Evolutionary conservation across 2,113 vertebrate species (phyloP).

Genomic region (Gobio gobio): DNA sequence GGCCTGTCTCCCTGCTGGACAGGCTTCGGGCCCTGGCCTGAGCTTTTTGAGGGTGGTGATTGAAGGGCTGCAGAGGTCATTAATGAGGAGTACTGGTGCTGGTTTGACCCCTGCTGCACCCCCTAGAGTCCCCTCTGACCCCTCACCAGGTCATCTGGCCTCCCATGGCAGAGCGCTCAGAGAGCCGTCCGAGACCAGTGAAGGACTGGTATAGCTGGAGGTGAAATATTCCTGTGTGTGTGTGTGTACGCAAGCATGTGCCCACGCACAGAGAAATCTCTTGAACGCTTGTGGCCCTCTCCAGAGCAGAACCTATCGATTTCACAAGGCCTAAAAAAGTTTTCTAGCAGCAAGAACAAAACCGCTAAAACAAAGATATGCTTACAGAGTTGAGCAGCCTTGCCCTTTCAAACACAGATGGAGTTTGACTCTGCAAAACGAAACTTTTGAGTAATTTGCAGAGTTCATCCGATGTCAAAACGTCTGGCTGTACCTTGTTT

Average conservation of each 20-base stretch:
- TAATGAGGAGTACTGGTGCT: slow-evolving; percentile 55
- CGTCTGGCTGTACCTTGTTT: background rate
- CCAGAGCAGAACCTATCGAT: slow-evolving; percentile 60
- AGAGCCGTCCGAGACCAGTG: slow-evolving; percentile 32
- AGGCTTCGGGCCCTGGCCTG: slow-evolving; percentile 43
- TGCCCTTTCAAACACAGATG: slow-evolving; percentile 40
- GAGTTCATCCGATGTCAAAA: slow-evolving; percentile 23
- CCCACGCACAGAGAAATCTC: slow-evolving; percentile 55
- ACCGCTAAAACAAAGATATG: slow-evolving; percentile 46
- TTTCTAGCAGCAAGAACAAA: slow-evolving; percentile 52
- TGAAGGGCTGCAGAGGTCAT: slow-evolving; percentile 50
- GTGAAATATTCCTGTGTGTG: slow-evolving; percentile 22
- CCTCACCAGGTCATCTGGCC: slow-evolving; percentile 48
- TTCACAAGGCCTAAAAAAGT: slow-evolving; percentile 54
- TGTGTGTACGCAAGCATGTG: slow-evolving; percentile 22
- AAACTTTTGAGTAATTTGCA: slow-evolving; percentile 53
- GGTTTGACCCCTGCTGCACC: slow-evolving; percentile 52
- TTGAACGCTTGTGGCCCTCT: slow-evolving; percentile 51
- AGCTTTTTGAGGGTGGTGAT: slow-evolving; percentile 47
- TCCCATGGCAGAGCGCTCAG: slow-evolving; percentile 34
- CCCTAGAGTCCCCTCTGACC: slow-evolving; percentile 59
- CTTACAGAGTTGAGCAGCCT: slow-evolving; percentile 49
- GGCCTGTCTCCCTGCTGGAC: slow-evolving; percentile 58
- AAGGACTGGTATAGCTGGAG: slow-evolving; percentile 47
- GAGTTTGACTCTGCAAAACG: slow-evolving; percentile 45